Evolutionary conservation across 1,140 invertebrate species (phyloP).

Genomic region (Heliconius hewitsoni): DNA sequence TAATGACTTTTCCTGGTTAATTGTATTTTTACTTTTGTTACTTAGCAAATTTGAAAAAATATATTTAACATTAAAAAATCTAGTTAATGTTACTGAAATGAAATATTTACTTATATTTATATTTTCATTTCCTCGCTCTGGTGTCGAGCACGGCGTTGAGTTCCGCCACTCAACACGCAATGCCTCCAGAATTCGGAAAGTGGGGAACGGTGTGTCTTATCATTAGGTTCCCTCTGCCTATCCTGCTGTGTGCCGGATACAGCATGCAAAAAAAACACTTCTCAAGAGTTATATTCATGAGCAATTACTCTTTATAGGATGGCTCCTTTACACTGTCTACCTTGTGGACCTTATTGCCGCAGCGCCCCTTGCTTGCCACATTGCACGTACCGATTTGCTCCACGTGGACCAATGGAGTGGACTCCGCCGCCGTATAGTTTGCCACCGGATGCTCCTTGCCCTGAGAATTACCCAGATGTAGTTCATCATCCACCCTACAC

Average conservation of each 20-base stretch:
- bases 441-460: slow-evolving; percentile 27
- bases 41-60: no score
- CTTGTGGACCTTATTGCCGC: slow-evolving; percentile 61
- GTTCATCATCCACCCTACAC: neutral
- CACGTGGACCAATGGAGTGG: slow-evolving; percentile 51
- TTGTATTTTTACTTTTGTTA: no score
- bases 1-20: no score
- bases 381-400: slow-evolving; percentile 58
- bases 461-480: slow-evolving; percentile 6
- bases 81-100: neutral
- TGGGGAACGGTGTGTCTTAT: no score
- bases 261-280: neutral
- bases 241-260: no score
- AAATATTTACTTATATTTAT: no score
- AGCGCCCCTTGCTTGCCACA: slow-evolving; percentile 58
- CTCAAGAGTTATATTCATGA: neutral
- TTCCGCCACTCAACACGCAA: no score
- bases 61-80: neutral
- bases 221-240: no score
- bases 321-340: slow-evolving; percentile 63
- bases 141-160: no score
- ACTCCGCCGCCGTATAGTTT: slow-evolving; percentile 52
- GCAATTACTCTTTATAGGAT: slow-evolving; percentile 31
- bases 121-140: no score
- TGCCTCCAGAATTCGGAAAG: no score